A percentile compares a stretch with the other conserved stretches of the same genome.
These are phyloP conservation scores for Cricetomys ansorgei DNA, from an alignment of 2,113 vertebrate species.

Conservation along the genomic window DNA sequence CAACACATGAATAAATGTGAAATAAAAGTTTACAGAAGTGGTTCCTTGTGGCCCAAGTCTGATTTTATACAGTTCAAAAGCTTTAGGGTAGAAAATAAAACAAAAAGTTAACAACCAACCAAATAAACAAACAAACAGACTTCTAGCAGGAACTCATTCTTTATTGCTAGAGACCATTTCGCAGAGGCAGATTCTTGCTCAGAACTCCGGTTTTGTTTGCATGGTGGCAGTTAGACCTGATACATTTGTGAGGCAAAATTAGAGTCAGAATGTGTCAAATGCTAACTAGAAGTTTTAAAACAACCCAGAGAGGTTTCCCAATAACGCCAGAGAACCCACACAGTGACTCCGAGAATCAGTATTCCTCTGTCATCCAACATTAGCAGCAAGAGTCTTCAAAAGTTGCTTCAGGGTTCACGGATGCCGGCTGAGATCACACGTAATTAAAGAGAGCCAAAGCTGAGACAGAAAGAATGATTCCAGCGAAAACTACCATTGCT, in stretches of 20 bases:
- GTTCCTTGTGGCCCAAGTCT: neutral
- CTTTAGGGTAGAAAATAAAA: neutral
- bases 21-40: neutral
- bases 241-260: neutral
- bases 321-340: neutral
- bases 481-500: neutral
- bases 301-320: conserved; percentile 39
- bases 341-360: neutral
- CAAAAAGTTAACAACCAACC: too few species aligned
- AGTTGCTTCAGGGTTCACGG: conserved; percentile 70
- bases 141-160: neutral
- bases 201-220: neutral
- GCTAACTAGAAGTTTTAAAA: conserved; percentile 39
- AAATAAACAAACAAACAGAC: too few species aligned
- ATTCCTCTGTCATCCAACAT: conserved; percentile 44
- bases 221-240: neutral
- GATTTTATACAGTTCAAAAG: neutral
- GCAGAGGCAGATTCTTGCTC: neutral
- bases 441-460: conserved; percentile 73
- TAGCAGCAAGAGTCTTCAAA: conserved; percentile 69
- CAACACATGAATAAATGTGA: neutral
- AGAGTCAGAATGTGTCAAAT: neutral
- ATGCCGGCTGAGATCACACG: conserved; percentile 71
- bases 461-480: conserved; percentile 75
- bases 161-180: neutral